Percentiles rank a stretch among this genome's conserved stretches.
Evolutionary conservation across 2,888 invertebrate species (phyloP).

Genomic region (Drosophila yooni): DNA sequence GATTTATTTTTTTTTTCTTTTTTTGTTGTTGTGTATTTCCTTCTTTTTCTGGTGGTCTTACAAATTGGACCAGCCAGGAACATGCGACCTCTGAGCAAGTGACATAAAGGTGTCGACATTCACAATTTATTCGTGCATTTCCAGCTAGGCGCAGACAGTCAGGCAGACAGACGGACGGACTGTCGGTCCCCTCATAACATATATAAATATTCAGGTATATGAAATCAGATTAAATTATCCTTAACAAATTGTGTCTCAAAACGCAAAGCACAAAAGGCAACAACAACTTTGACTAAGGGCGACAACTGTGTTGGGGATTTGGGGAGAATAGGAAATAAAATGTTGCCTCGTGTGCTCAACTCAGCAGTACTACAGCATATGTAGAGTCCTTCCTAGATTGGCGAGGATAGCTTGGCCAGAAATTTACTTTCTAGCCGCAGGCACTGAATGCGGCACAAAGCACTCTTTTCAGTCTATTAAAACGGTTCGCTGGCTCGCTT

Average conservation of each 20-base stretch:
- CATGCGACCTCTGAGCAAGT: slow-evolving; percentile 10
- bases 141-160: slow-evolving; percentile 28
- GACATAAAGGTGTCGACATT: slow-evolving; percentile 52
- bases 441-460: slow-evolving; percentile 39
- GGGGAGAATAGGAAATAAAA: slow-evolving; percentile 19
- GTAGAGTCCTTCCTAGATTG: slow-evolving; percentile 48
- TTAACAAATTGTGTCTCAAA: slow-evolving; percentile 77
- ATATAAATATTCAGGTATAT: slow-evolving; percentile 79
- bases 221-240: slow-evolving; percentile 81
- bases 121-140: slow-evolving; percentile 31
- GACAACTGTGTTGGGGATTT: background rate
- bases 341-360: slow-evolving; percentile 13
- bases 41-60: slow-evolving; percentile 10
- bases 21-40: slow-evolving; percentile 3
- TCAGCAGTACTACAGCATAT: slow-evolving; percentile 47
- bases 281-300: slow-evolving; percentile 36
- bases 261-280: slow-evolving; percentile 43
- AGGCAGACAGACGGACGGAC: slow-evolving; percentile 21
- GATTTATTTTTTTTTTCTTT: slow-evolving; percentile 18
- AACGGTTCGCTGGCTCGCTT: slow-evolving; percentile 59
- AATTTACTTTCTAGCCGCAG: slow-evolving; percentile 63
- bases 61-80: slow-evolving; percentile 40
- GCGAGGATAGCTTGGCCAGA: slow-evolving; percentile 12
- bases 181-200: slow-evolving; percentile 15
- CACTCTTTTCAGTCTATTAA: slow-evolving; percentile 67